Evolutionary conservation across 1,140 invertebrate species (phyloP), one percentile per base, ranked within the genome.

Genomic region (Eriocheir sinensis): DNA sequence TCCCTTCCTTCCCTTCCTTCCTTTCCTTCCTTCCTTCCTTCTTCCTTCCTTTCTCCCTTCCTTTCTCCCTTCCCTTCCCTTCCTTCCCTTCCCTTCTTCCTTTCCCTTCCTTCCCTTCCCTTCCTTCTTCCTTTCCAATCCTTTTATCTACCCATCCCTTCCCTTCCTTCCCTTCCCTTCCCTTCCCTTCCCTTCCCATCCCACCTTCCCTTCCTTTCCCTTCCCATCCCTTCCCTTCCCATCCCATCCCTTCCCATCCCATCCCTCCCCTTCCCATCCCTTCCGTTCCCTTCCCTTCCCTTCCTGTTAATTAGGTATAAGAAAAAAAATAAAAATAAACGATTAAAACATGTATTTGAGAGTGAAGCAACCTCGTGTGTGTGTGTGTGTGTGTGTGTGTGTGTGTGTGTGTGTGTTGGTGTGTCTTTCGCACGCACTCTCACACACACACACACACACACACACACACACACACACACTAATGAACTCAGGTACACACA

Each of bases 301-400:
- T 34, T 9, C n/a, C 8, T 34, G 36, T 83, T 83, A 32, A 4
- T 38, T 40, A 32, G 34, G 17, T 12, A 72, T 15, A n/a, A n/a
- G 60, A n/a, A n/a, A n/a, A 72, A 72, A 72, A n/a, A n/a, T n/a
- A 72, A 72, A 72, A 72, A n/a, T 72, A 72, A n/a, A n/a, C n/a
- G n/a, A n/a, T n/a, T n/a, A n/a, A n/a, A n/a, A n/a, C n/a, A n/a
- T n/a, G n/a, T n/a, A n/a, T n/a, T n/a, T n/a, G n/a, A n/a, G n/a
- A n/a, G n/a, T n/a, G n/a, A n/a, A n/a, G n/a, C n/a, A n/a, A n/a
- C n/a, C n/a, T n/a, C n/a, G n/a, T n/a, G n/a, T n/a, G n/a, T n/a
- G n/a, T n/a, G n/a, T n/a, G n/a, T n/a, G n/a, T n/a, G n/a, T n/a
- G n/a, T n/a, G n/a, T n/a, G n/a, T n/a, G n/a, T n/a, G n/a, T n/a